These are phyloP conservation scores for Arvicanthis niloticus DNA, from an alignment of 2,113 vertebrate species.

Conservation along the genomic window DNA sequence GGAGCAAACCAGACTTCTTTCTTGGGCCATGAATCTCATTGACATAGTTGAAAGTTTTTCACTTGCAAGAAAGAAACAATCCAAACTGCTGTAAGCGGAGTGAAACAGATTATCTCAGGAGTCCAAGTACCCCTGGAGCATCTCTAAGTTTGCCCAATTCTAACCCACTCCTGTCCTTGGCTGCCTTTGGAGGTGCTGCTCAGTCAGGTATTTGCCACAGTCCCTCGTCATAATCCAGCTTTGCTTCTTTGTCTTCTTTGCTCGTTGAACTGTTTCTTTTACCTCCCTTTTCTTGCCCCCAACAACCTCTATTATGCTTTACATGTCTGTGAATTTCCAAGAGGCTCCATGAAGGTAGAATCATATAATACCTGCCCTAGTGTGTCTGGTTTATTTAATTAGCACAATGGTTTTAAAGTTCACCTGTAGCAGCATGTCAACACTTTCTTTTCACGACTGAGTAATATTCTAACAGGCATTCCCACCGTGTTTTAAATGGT, in stretches of 20 bases:
- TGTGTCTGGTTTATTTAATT: not conserved
- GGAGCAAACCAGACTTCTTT: not conserved
- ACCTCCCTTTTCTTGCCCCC: not conserved
- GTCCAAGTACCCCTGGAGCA: not conserved
- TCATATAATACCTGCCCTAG: not conserved
- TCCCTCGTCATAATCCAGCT: not conserved
- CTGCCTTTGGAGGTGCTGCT: not conserved
- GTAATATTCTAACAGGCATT: not conserved
- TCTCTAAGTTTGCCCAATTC: not conserved
- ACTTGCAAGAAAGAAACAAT: not conserved
- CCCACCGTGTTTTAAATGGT: not conserved
- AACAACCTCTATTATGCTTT: not conserved
- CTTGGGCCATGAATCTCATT: not conserved
- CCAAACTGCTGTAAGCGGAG: not conserved
- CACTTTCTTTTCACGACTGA: conserved; percentile 13
- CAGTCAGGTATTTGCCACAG: not conserved
- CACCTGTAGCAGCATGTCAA: not conserved
- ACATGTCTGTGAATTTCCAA: not conserved
- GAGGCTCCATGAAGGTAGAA: not conserved
- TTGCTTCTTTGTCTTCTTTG: not conserved
- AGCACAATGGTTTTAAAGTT: not conserved
- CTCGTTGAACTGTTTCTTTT: not conserved
- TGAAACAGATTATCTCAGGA: not conserved
- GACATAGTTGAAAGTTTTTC: not conserved
- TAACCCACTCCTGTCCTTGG: not conserved